These are phyloP conservation scores for Bothrops jararaca DNA, from an alignment of 2,113 vertebrate species.

Conservation along the genomic window DNA sequence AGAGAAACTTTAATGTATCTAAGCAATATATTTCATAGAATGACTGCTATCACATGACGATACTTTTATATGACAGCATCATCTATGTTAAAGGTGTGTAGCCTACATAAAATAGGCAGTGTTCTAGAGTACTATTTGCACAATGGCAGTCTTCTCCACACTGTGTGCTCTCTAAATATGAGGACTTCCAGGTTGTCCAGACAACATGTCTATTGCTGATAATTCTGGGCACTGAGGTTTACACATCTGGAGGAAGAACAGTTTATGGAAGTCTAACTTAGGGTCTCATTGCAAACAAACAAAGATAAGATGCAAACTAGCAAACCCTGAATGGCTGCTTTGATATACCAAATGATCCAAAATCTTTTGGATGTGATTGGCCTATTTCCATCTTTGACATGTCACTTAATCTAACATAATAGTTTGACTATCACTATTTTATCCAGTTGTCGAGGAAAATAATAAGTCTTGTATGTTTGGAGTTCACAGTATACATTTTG, in stretches of 20 bases:
- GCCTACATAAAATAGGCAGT: neutral
- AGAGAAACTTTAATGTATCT: neutral
- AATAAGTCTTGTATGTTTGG: neutral
- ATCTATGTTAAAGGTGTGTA: neutral
- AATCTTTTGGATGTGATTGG: slow-evolving; percentile 1
- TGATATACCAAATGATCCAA: slow-evolving; percentile 11
- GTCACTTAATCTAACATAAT: neutral
- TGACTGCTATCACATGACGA: neutral
- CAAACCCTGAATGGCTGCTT: neutral
- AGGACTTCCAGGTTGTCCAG: neutral
- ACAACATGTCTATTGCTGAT: neutral
- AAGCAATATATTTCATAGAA: neutral
- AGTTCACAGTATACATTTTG: neutral
- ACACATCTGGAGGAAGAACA: neutral
- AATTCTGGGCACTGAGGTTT: neutral
- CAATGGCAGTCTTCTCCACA: neutral
- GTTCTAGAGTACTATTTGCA: neutral
- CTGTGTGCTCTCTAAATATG: neutral
- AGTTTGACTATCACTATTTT: neutral
- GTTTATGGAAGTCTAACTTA: neutral
- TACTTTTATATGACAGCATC: neutral
- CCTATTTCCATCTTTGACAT: neutral
- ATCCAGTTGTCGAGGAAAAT: slow-evolving; percentile 2
- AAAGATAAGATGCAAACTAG: neutral
- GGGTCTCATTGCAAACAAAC: neutral